Conservation (phyloP, 2,888 invertebrate species). For the Mellilla xanthometata region DNA sequence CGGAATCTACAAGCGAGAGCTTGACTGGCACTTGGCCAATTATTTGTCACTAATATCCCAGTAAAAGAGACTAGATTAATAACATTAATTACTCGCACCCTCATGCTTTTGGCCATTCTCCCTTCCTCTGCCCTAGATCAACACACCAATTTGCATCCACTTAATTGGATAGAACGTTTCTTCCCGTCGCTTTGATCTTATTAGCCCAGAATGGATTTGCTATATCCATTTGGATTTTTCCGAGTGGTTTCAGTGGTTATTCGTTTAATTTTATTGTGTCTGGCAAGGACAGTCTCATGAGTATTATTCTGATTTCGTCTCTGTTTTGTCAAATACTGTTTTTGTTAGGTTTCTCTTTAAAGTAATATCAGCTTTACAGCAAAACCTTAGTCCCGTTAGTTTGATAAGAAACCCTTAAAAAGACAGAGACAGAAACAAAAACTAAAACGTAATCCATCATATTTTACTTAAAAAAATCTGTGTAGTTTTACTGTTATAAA, state of each 20-base stretch:
- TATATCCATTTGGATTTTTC: constrained; percentile 23
- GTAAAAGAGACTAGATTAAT: too few relatives aligned
- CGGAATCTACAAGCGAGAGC: too few relatives aligned
- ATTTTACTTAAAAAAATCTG: too few relatives aligned
- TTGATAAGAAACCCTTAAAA: too few relatives aligned
- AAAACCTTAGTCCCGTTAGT: too few relatives aligned
- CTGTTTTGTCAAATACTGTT: constrained; percentile 11
- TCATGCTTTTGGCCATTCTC: constrained; percentile 4
- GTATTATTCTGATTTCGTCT: constrained; percentile 7
- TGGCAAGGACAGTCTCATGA: constrained; percentile 9
- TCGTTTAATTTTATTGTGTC: constrained; percentile 27
- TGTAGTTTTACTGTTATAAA: too few relatives aligned
- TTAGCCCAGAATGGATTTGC: constrained; percentile 22
- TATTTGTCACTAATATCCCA: too few relatives aligned
- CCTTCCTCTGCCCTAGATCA: constrained; percentile 3
- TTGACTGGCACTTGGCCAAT: too few relatives aligned
- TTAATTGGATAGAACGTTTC: constrained; percentile 30
- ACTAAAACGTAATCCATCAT: too few relatives aligned
- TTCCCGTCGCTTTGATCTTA: constrained; percentile 27
- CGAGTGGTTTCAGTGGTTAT: constrained; percentile 25
- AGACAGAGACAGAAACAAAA: too few relatives aligned
- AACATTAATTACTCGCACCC: too few relatives aligned
- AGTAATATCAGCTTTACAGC: neutral
- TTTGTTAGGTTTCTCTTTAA: neutral
- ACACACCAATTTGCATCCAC: constrained; percentile 26